phyloP scores from a whole-genome alignment of 2,888 invertebrate species.

The Polietes domitor region DNA sequence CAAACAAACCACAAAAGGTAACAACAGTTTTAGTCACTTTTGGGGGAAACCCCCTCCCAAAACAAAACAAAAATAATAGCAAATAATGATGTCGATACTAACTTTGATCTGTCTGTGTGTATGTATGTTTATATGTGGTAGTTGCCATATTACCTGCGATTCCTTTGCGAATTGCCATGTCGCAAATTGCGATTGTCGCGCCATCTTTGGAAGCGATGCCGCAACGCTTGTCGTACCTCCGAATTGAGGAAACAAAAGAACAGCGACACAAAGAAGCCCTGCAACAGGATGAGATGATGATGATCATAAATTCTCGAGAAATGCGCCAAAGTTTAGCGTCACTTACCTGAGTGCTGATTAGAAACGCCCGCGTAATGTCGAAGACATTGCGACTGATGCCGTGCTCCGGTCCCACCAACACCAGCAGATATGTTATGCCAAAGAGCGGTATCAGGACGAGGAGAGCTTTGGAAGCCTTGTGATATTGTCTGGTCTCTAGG shows the following conservation, averaged over 20 bases:
- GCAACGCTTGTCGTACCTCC: slow-evolving; percentile 92
- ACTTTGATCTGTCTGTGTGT: neutral
- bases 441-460: slow-evolving; percentile 94
- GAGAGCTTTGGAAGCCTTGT: slow-evolving; percentile 94
- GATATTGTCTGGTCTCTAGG: slow-evolving; percentile 93
- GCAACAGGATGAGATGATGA: slow-evolving; percentile 66
- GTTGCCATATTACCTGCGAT: slow-evolving; percentile 75
- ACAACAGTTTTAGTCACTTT: neutral
- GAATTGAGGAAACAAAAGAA: slow-evolving; percentile 97
- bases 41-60: no score
- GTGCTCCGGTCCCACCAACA: slow-evolving; percentile 90
- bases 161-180: slow-evolving; percentile 75
- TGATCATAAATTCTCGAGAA: no score
- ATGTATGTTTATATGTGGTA: neutral
- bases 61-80: neutral
- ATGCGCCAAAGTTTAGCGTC: no score
- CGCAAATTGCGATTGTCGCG: slow-evolving; percentile 80
- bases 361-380: slow-evolving; percentile 88
- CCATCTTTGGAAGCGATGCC: slow-evolving; percentile 92
- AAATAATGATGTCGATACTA: neutral
- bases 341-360: slow-evolving; percentile 94
- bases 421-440: slow-evolving; percentile 93
- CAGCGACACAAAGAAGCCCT: slow-evolving; percentile 95
- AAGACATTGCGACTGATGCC: slow-evolving; percentile 89
- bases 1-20: neutral